These are phyloP conservation scores for Oikopleura albicans DNA, from an alignment of 23 tunicate species.

Conservation along the genomic window DNA sequence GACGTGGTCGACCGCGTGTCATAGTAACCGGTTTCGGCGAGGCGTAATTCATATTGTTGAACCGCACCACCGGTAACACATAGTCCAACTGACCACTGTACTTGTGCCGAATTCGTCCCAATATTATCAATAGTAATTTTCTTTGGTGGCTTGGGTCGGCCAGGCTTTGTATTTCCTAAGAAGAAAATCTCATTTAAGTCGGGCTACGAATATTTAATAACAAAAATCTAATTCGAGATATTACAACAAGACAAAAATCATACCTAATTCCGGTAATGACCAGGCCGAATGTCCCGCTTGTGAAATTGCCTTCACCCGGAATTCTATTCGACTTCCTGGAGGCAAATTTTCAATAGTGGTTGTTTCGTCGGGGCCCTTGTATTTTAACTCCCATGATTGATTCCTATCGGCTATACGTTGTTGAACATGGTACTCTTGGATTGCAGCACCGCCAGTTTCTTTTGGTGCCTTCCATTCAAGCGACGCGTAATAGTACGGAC, in stretches of 20 bases:
- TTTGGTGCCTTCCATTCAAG: conserved; percentile 1
- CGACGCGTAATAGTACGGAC: not conserved
- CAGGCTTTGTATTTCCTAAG: not conserved
- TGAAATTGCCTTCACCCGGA: not conserved
- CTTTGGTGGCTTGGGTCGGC: not conserved
- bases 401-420: not conserved
- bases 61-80: not conserved
- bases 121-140: not conserved
- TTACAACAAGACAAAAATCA: too few relatives aligned
- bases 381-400: conserved; percentile 18
- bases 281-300: conserved; percentile 1
- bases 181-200: too few relatives aligned
- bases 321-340: not conserved
- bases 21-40: not conserved
- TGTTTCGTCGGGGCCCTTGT: not conserved
- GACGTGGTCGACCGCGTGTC: not conserved
- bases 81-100: not conserved
- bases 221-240: too few relatives aligned
- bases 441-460: not conserved
- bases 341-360: not conserved
- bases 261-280: conserved; percentile 3
- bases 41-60: not conserved
- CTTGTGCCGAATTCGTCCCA: not conserved
- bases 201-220: too few relatives aligned
- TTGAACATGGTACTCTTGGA: not conserved